Evolutionary conservation across 2,888 invertebrate genomes (phyloP), one percentile per base, ranked within the genome.

Genomic region (Nymphalis polychloros): DNA sequence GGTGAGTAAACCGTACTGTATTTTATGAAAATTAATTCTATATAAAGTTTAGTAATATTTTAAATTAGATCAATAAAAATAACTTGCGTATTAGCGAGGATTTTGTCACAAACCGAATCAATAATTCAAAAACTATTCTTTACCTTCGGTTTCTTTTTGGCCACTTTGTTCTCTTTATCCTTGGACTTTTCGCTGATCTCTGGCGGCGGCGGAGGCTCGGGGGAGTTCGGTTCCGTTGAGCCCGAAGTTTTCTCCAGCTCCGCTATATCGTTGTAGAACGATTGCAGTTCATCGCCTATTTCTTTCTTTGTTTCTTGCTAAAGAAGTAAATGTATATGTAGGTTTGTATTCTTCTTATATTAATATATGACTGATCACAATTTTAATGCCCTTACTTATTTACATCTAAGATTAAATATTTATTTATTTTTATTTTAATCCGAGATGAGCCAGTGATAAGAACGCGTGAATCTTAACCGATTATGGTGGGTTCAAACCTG

Each of bases 241-340:
- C 78, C 75, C 0, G 78, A 68, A 0, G 77, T 74, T 55, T 90
- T 89, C 74, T 94, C 93, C 1, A 93, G 71, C 59, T 91, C 87
- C 0, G 93, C 94, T 35, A 94, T 84, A 70, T 94, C 94, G 73
- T 86, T 93, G 85, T 94, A 94, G 84, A 94, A 94, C 0, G 93
- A 93, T 27, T 87, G 83, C 0, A 94, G 80, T 68, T 93, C 93
- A 31, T 93, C 93, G 23, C 90, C 88, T 17, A 93, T 89, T 68
- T 88, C 89, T 67, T 84, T 84, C 68, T 86, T 88, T 4, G 78
- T 74, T 41, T 86, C 87, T 78, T 82, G 78, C 65, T 62, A 70
- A 49, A 63, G 59, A 16, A 20, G 46, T 70, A 17, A 41, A 23
- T 13, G 0, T 17, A 53, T 27, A 27, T 53, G 53, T 23, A 27